Percentiles rank a stretch among this genome's conserved stretches.
phyloP scores from a whole-genome alignment of 2,113 vertebrate genomes.

The Atlantisia rogersi region DNA sequence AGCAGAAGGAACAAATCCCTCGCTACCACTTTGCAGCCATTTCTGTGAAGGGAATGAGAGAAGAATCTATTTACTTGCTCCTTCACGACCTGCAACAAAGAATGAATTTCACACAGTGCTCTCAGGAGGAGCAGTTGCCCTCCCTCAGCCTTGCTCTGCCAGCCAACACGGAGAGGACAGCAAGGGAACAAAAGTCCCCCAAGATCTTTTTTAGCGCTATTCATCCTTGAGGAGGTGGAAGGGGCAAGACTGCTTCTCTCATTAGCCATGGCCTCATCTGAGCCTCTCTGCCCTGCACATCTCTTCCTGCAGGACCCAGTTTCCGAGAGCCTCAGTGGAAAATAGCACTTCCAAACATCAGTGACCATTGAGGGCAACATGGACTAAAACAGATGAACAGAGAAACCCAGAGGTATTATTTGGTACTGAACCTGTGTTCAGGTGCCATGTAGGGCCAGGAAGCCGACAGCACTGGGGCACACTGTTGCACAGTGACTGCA shows the following conservation, averaged over 20 bases:
- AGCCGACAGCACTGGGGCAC: fast-evolving
- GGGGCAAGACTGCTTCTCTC: background rate
- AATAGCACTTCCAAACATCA: background rate
- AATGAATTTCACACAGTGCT: background rate
- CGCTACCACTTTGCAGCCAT: background rate
- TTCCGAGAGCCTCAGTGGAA: background rate
- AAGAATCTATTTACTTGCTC: background rate
- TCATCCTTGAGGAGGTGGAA: background rate
- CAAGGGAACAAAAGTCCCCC: background rate
- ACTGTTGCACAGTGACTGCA: background rate
- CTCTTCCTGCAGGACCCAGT: background rate
- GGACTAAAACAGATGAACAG: background rate
- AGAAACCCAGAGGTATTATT: background rate
- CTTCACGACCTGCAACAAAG: background rate
- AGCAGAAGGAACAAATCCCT: background rate
- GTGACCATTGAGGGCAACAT: background rate
- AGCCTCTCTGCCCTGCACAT: background rate
- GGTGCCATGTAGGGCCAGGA: background rate
- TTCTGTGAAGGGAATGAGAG: background rate
- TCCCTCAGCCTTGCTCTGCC: background rate
- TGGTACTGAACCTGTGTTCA: background rate
- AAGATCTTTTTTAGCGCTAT: background rate
- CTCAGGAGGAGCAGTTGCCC: background rate
- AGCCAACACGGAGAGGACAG: background rate
- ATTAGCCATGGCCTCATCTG: background rate